Evolutionary conservation across 2,797 vertebrate genomes (phyloP), one percentile per base, ranked within the genome.

Genomic region (Streptopelia turtur): DNA sequence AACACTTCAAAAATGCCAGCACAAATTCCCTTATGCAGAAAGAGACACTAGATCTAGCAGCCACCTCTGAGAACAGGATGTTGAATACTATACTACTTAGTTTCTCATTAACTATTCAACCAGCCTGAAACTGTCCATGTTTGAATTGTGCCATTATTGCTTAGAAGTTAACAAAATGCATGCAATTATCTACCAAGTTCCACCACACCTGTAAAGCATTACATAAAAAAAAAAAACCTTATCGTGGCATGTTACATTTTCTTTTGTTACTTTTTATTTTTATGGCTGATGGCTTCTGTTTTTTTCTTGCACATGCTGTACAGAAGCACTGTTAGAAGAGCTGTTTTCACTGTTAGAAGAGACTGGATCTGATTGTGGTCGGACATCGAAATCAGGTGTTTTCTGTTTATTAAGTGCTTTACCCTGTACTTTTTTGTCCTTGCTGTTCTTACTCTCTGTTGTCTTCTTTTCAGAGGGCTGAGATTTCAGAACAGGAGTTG

Each of bases 191-290:
- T 69, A 69, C 28, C 52, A 78, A 68, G 24, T 55, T 68, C 65
- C 6, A 83, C 25, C 18, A 22, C 5, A 52, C 13, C 79, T 37
- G 22, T 59, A 89, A 87, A 28, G 43, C 87, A 92, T 45, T 27
- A 63, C 18, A 68, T 47, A 55, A 82, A 95, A 90, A 57, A 43
- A 43, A 82, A 95, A 90, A n/a, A n/a, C n/a, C n/a, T n/a, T n/a
- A n/a, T n/a, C 50, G 61, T 3, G 24, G 57, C 4, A 1, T 9
- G 2, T 22, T 41, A 37, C 0, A 12, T 18, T 89, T 94, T 72
- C 91, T 94, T 93, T 72, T 91, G 3, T 72, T 79, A 43, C 30
- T 93, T 92, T n/a, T 84, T 37, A 4, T 72, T 87, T 93, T 83
- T 39, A 18, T 13, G 74, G 92, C n/a, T 74, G 85, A 1, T 37